Evolutionary conservation across 2,888 invertebrate species (phyloP), one percentile per base, ranked within the genome.

Genomic region (Polymixis flavicincta): DNA sequence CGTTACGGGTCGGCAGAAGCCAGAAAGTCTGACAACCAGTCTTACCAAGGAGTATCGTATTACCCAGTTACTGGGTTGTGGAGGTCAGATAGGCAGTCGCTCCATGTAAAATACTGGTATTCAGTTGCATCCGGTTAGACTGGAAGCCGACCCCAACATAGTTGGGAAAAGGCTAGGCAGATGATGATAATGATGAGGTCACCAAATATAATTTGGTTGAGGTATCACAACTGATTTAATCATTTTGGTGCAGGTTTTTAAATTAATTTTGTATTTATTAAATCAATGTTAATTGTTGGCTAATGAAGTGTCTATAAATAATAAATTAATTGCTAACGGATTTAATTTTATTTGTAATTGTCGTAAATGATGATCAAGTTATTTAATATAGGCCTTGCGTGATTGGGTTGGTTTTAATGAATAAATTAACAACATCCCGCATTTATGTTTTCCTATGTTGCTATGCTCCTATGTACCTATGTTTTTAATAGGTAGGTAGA

Each of bases 281-380:
- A 71, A 66, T 73, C 32, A 60, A 32, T 48, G 8, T 42, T 55
- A 69, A 69, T 66, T 68, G 42, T 42, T 32, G 7, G 5, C 0
- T 66, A 67, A 73, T 67, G 55, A 67, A 67, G 55, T 63, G n/a
- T 45, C 50, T 14, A 57, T 80, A 63, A 63, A 72, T 66, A 60
- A 63, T 54, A 45, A 63, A 45, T 67, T 45, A 63, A 67, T 63
- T 66, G 48, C 11, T n/a, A 50, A 17, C n/a, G 54, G 61, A 50
- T 72, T 75, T 57, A 13, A 54, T 67, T 67, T 75, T 52, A 64
- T 50, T 73, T 52, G 28, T 81, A 75, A 80, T 80, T 63, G 37
- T 70, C 50, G 32, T 59, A 14, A 69, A 52, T 61, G 32, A 64
- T 74, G 75, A 50, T 55, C 42, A 0, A 17, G 19, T 37, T 42